Evolutionary conservation across 2,888 invertebrate species (phyloP).

Genomic region (Plutella xylostella): DNA sequence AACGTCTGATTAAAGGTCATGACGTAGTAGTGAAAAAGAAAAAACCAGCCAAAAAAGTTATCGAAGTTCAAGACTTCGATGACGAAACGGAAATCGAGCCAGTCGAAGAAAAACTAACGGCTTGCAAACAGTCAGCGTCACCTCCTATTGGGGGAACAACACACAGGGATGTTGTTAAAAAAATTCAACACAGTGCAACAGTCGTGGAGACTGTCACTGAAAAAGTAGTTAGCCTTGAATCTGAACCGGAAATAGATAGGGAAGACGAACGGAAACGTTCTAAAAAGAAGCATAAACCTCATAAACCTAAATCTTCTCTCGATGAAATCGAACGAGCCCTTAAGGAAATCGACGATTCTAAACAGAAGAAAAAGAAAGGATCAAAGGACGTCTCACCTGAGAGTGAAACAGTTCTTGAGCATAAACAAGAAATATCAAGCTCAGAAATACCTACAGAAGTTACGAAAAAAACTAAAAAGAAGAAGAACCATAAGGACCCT

Average conservation of each 20-base stretch:
- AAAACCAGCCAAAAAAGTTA: conserved; percentile 43
- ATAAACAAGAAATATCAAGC: too few species aligned
- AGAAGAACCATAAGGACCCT: background rate
- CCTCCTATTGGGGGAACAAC: background rate
- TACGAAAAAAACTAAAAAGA: conserved; percentile 1
- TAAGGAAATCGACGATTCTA: conserved; percentile 53
- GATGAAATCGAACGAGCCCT: conserved; percentile 58
- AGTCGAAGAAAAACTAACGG: too few species aligned
- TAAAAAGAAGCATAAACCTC: conserved; percentile 52
- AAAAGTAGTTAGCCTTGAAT: conserved; percentile 19
- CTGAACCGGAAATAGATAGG: conserved; percentile 18
- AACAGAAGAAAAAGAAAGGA: conserved; percentile 46
- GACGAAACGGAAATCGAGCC: conserved; percentile 28
- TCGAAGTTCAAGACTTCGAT: conserved; percentile 56
- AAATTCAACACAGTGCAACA: conserved; percentile 41
- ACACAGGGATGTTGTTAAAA: conserved; percentile 22
- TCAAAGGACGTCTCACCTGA: background rate
- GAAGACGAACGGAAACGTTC: conserved; percentile 32
- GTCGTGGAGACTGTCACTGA: conserved; percentile 36
- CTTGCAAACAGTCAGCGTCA: too few species aligned
- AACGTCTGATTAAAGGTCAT: conserved; percentile 42
- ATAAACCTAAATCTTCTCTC: conserved; percentile 38
- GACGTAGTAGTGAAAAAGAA: conserved; percentile 50
- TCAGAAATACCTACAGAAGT: background rate
- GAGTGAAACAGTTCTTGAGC: too few species aligned